Base-by-base conservation (phyloP, 2,888 invertebrate species). In the Sphaerophoria rueppellii region DNA sequence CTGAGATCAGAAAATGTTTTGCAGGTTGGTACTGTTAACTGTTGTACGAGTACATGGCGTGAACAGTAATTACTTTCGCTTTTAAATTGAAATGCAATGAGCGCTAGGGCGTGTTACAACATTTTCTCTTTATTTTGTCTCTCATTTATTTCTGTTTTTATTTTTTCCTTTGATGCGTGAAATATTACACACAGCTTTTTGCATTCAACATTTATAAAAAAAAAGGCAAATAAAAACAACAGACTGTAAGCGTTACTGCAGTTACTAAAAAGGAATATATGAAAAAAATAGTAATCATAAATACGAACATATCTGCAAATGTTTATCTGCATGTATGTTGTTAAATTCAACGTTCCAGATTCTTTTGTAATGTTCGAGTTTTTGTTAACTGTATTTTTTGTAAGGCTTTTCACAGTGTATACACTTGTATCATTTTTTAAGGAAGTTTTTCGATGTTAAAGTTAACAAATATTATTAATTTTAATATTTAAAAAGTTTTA, bases 51-150 rank as follows among this genome's bases (percentile, higher is more conserved):
- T 46, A 54, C 40, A 67, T 71, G 48, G 74, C 71, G 79, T 83
- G 55, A 80, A 83, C 61, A 80, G 80, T 83, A 83, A 83, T 80
- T 83, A 80, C 83, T 83, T 83, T 83, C 80, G 71, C 83, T 83
- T 82, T 82, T 78, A 71, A 24, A 79, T 79, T 83, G 80, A 72
- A 72, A 76, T 72, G 67, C 71, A 80, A 83, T 76, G 80, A 80
- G 61, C 67, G 57, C 71, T 72, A 80, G 67, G 75, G 69, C 60
- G 75, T 72, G 34, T 69, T 76, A 83, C 72, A 61, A 58, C 9
- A 58, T 65, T 72, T 58, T 40, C 65, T 48, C 60, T 58, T 65
- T 55, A 52, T 55, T 55, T 55, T 67, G n/a, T 43, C 40, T 65
- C 37, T 16, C 54, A 54, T 24, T 54, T 60, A 60, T 60, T 37